These are phyloP conservation scores for Spilosoma lubricipeda DNA, from an alignment of 2,888 invertebrate species.

Conservation along the genomic window DNA sequence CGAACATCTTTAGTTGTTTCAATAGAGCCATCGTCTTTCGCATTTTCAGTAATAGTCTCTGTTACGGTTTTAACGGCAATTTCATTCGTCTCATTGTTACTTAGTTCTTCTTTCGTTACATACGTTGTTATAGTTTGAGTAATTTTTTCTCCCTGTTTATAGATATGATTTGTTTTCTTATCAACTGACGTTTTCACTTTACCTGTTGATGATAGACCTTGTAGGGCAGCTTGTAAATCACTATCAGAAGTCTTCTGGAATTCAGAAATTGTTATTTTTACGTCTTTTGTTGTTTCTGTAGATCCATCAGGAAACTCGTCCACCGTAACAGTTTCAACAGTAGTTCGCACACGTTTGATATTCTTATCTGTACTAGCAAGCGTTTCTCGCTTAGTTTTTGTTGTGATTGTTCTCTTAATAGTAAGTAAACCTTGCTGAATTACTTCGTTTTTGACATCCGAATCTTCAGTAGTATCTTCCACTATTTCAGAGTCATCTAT, in stretches of 20 bases:
- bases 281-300: constrained; percentile 84
- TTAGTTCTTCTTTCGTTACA: constrained; percentile 80
- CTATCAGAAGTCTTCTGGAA: constrained; percentile 80
- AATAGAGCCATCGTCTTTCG: constrained; percentile 73
- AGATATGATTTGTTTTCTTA: constrained; percentile 82
- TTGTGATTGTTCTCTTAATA: constrained; percentile 78
- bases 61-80: constrained; percentile 80
- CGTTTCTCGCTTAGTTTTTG: constrained; percentile 80
- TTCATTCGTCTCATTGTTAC: constrained; percentile 71
- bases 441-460: constrained; percentile 74
- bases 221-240: constrained; percentile 79
- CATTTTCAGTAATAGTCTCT: constrained; percentile 80
- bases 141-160: constrained; percentile 77
- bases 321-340: constrained; percentile 82
- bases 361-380: constrained; percentile 81
- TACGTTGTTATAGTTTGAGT: constrained; percentile 78
- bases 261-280: constrained; percentile 83
- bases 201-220: constrained; percentile 75
- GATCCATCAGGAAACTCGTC: constrained; percentile 85
- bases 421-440: constrained; percentile 67
- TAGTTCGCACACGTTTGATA: constrained; percentile 86
- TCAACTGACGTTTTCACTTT: constrained; percentile 78
- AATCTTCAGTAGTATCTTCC: constrained; percentile 76
- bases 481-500: constrained; percentile 72
- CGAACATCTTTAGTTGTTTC: constrained; percentile 83